phyloP scores from a whole-genome alignment of 2,888 invertebrate species.

The Drosophila nr. perissopoda region DNA sequence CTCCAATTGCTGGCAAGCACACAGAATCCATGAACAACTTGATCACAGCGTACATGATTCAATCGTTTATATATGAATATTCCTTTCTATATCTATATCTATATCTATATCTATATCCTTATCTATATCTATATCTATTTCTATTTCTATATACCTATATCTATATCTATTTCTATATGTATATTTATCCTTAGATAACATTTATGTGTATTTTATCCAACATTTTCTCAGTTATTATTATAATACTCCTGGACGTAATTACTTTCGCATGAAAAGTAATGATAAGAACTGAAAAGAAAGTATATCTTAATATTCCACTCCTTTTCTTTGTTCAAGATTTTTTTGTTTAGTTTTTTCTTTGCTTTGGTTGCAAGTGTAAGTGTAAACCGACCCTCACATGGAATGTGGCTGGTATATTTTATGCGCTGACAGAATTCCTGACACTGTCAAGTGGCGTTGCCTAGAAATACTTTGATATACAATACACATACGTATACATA shows the following conservation, averaged over 20 bases:
- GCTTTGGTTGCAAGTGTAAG: not conserved
- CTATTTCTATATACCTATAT: not conserved
- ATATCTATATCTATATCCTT: not conserved
- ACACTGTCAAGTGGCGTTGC: conserved; percentile 47
- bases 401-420: conserved; percentile 37
- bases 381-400: conserved; percentile 1
- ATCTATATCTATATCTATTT: not conserved
- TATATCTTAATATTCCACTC: not conserved
- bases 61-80: no score
- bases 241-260: not conserved
- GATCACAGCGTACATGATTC: not conserved
- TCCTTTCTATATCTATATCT: no score
- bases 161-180: not conserved
- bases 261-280: not conserved
- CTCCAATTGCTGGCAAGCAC: not conserved
- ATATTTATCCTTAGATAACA: not conserved
- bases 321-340: not conserved
- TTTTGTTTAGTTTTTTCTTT: not conserved
- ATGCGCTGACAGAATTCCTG: conserved; percentile 37
- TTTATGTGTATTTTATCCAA: not conserved
- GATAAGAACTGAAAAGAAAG: not conserved
- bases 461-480: conserved; percentile 33
- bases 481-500: conserved; percentile 1
- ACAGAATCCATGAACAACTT: not conserved
- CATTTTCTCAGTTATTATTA: not conserved